Percentiles rank a stretch among this genome's conserved stretches.
Conservation (phyloP, 2,113 vertebrate species). For the Hoplias malabaricus region DNA sequence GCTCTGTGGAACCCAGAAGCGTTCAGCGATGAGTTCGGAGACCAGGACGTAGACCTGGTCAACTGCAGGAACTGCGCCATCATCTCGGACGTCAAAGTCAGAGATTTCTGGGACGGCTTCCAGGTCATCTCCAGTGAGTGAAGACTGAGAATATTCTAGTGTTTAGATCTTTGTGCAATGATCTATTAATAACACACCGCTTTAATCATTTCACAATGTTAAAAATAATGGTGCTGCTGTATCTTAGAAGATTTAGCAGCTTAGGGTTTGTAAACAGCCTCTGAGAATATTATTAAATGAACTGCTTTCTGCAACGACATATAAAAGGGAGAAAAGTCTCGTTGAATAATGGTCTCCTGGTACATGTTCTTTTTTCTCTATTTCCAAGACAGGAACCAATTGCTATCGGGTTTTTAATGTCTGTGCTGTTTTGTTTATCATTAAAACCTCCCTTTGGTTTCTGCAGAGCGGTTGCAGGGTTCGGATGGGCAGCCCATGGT, state of each 20-base stretch:
- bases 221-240: too few relatives aligned
- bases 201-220: too few relatives aligned
- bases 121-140: conserved; percentile 93
- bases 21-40: conserved; percentile 96
- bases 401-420: not conserved
- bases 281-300: too few relatives aligned
- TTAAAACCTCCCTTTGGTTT: conserved; percentile 30
- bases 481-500: conserved; percentile 93
- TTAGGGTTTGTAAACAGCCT: too few relatives aligned
- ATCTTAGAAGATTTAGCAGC: too few relatives aligned
- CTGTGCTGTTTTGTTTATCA: not conserved
- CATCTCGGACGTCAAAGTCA: conserved; percentile 97
- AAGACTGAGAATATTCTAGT: too few relatives aligned
- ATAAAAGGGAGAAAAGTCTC: too few relatives aligned
- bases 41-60: conserved; percentile 97
- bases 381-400: not conserved
- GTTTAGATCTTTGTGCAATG: not conserved
- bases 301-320: too few relatives aligned
- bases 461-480: conserved; percentile 86
- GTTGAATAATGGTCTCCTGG: too few relatives aligned
- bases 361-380: not conserved
- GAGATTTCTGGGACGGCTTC: conserved; percentile 99
- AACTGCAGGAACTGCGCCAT: conserved; percentile 98
- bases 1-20: conserved; percentile 92
- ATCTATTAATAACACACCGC: too few relatives aligned